A percentile compares a stretch with the other conserved stretches of the same genome.
Conservation (phyloP, 2,113 vertebrate species). For the Emberiza fucata region DNA sequence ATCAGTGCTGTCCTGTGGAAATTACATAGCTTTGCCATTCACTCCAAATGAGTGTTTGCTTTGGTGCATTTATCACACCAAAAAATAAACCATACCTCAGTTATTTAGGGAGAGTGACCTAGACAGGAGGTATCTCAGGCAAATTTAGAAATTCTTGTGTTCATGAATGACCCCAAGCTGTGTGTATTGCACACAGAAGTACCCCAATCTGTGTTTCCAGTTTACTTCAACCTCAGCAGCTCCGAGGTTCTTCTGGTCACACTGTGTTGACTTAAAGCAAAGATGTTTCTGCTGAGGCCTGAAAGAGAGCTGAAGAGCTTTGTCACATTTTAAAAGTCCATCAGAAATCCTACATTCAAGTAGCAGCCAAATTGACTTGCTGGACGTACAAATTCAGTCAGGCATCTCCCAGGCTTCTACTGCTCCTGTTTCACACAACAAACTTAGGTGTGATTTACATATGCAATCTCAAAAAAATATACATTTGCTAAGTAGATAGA, state of each 20-base stretch:
- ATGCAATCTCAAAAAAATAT: background rate
- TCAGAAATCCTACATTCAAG: background rate
- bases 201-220: background rate
- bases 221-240: background rate
- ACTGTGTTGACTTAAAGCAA: background rate
- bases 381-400: background rate
- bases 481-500: background rate
- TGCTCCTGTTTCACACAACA: background rate
- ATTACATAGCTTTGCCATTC: background rate
- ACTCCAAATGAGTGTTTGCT: background rate
- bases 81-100: background rate
- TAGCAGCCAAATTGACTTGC: background rate
- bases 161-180: background rate
- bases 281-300: background rate
- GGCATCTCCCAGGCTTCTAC: background rate
- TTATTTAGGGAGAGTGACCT: background rate
- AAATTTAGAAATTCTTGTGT: background rate
- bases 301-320: background rate
- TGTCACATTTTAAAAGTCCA: background rate
- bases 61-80: background rate
- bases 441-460: background rate
- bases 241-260: background rate
- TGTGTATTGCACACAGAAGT: background rate
- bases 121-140: background rate
- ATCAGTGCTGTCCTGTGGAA: background rate